These are phyloP conservation scores for Eulithis prunata DNA, from an alignment of 2,888 invertebrate species.

Conservation along the genomic window DNA sequence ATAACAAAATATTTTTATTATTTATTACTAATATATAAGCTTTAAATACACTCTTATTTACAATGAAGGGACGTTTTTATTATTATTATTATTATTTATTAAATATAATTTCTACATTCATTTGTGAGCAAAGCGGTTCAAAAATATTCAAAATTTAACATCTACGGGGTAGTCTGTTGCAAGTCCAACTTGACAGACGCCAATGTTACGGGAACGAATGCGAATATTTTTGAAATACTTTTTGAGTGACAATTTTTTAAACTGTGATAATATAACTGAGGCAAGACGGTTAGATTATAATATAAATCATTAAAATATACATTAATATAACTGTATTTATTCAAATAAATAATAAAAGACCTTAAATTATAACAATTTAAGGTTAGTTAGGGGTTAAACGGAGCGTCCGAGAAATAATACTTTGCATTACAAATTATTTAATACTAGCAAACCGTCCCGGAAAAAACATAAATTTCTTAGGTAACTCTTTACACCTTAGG, in stretches of 20 bases:
- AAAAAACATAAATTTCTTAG: too few species aligned
- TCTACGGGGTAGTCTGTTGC: background rate
- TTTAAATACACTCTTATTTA: constrained; percentile 44
- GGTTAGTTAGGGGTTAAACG: background rate
- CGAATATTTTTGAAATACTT: constrained; percentile 10
- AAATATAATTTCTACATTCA: constrained; percentile 26
- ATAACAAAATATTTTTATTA: constrained; percentile 35
- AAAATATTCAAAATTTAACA: constrained; percentile 11
- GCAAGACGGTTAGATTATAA: constrained; percentile 21
- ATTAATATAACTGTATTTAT: constrained; percentile 15
- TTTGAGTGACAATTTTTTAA: constrained; percentile 2
- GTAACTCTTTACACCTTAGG: too few species aligned
- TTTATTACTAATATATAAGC: constrained; percentile 41
- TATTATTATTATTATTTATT: constrained; percentile 17
- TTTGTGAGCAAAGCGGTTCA: constrained; percentile 10
- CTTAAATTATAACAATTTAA: too few species aligned
- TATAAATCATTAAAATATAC: constrained; percentile 21
- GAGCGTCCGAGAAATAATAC: background rate
- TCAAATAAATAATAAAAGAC: background rate
- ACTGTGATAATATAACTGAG: constrained; percentile 15
- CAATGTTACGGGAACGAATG: background rate
- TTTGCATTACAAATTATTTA: too few species aligned
- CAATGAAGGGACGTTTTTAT: constrained; percentile 41
- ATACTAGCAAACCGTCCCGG: too few species aligned
- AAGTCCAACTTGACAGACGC: background rate